phyloP scores from a whole-genome alignment of 2,797 vertebrate species.

The Xyrichtys novacula region DNA sequence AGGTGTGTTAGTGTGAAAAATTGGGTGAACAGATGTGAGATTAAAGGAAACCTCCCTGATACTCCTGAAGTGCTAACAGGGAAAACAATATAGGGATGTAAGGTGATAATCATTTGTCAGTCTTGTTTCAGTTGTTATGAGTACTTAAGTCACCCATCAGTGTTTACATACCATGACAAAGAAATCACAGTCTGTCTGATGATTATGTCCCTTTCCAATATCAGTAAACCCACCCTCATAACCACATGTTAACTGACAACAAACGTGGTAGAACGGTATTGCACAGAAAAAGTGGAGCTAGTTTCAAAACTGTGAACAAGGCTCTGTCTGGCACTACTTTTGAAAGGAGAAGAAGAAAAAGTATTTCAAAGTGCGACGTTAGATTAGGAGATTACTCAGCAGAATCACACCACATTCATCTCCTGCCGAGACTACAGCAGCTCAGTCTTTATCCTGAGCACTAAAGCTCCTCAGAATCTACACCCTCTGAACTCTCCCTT shows the following conservation, averaged over 20 bases:
- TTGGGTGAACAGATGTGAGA: background rate
- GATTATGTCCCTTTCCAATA: background rate
- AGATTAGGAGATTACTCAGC: slow-evolving; percentile 17
- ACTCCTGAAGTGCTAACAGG: background rate
- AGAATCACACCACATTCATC: slow-evolving; percentile 26
- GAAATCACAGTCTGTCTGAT: background rate
- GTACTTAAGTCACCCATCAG: background rate
- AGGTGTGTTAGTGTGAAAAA: background rate
- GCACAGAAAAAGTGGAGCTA: too few species aligned
- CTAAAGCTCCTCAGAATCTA: slow-evolving; percentile 4
- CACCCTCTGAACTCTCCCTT: slow-evolving; percentile 3
- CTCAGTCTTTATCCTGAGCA: slow-evolving; percentile 5
- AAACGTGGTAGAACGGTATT: too few species aligned
- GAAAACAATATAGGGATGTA: background rate
- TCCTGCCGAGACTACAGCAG: slow-evolving; percentile 3
- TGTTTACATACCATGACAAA: background rate
- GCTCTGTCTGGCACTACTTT: slow-evolving; percentile 16
- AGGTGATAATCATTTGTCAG: background rate
- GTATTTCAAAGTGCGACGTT: slow-evolving; percentile 18
- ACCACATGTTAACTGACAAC: slow-evolving; percentile 1
- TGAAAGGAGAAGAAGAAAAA: slow-evolving; percentile 22
- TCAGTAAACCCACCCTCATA: background rate
- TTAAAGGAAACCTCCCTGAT: background rate
- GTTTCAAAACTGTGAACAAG: too few species aligned
- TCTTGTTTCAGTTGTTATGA: background rate